Evolutionary conservation across 2,113 vertebrate genomes (phyloP).

Genomic region (Seriola dumerili): DNA sequence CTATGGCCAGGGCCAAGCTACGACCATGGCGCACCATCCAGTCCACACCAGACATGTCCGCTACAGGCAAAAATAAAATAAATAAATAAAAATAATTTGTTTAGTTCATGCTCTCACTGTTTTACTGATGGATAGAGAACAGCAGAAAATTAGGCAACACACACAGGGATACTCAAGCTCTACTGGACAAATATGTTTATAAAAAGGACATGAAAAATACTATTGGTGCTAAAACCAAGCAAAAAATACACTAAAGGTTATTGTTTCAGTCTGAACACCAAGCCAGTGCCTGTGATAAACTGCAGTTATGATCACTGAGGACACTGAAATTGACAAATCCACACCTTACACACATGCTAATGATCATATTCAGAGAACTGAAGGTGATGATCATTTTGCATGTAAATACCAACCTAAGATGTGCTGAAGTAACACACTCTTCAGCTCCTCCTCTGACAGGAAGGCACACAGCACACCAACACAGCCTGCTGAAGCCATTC

Average conservation of each 20-base stretch:
- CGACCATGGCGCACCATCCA: conserved; percentile 99
- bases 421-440: conserved; percentile 89
- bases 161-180: not conserved
- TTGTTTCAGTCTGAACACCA: not conserved
- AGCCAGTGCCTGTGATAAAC: not conserved
- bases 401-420: conserved; percentile 87
- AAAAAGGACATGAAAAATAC: not conserved
- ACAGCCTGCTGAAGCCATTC: conserved; percentile 95
- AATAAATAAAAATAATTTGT: not conserved
- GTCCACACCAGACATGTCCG: conserved; percentile 95
- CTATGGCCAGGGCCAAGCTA: conserved; percentile 92
- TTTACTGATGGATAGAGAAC: not conserved
- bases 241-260: not conserved
- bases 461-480: conserved; percentile 95
- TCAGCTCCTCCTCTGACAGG: conserved; percentile 94
- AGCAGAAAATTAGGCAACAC: not conserved
- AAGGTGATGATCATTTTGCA: not conserved
- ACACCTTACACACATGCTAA: not conserved
- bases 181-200: not conserved
- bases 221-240: not conserved
- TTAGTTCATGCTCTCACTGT: conserved; percentile 3
- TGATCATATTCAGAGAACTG: not conserved
- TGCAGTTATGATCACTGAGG: not conserved
- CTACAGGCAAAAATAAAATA: conserved; percentile 67
- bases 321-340: not conserved